Conservation (phyloP, 2,797 vertebrate species). For the Geotrypetes seraphini region DNA sequence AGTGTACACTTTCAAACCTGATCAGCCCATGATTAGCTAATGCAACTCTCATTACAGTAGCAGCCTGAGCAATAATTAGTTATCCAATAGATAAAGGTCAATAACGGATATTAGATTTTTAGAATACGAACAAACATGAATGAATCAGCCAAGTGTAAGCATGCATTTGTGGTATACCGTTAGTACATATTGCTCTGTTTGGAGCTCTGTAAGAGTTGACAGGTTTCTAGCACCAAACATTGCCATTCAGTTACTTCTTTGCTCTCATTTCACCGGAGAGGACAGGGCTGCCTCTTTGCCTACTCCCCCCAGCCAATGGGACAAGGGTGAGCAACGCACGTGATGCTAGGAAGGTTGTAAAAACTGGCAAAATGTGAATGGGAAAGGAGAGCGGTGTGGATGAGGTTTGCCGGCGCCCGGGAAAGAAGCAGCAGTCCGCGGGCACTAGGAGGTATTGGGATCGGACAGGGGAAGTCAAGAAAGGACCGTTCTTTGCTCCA, state of each 20-base stretch:
- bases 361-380: slow-evolving; percentile 64
- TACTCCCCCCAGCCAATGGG: slow-evolving; percentile 22
- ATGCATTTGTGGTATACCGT: no score
- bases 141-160: no score
- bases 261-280: not conserved
- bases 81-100: no score
- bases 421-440: slow-evolving; percentile 4
- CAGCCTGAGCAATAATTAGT: no score
- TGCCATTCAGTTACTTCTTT: not conserved
- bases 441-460: not conserved
- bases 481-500: not conserved
- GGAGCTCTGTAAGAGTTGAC: no score
- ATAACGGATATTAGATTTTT: no score
- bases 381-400: slow-evolving; percentile 79
- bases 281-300: not conserved
- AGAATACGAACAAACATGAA: no score
- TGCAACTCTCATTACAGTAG: no score
- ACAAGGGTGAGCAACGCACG: slow-evolving; percentile 23
- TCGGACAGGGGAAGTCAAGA: not conserved
- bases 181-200: no score
- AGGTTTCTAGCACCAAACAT: no score
- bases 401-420: slow-evolving; percentile 59
- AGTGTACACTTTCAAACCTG: no score
- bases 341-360: slow-evolving; percentile 30
- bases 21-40: no score